A percentile compares a stretch with the other conserved stretches of the same genome.
These are phyloP conservation scores for Heliconius hortense DNA, from an alignment of 2,888 invertebrate genomes.

Conservation along the genomic window DNA sequence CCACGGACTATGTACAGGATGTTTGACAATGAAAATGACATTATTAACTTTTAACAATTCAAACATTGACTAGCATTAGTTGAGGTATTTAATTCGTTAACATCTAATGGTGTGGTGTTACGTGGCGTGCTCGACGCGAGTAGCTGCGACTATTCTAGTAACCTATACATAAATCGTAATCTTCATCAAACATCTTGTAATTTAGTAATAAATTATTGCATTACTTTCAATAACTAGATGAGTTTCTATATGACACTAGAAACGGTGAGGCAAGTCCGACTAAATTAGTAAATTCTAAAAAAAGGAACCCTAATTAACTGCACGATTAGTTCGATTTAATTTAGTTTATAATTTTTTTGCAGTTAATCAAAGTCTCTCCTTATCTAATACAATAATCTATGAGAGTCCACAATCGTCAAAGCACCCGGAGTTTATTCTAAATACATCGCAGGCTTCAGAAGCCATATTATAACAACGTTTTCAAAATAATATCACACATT, in stretches of 20 bases:
- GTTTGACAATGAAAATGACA: constrained; percentile 69
- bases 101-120: constrained; percentile 33
- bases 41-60: constrained; percentile 46
- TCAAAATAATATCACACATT: constrained; percentile 80
- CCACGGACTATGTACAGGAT: constrained; percentile 65
- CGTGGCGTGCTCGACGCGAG: constrained; percentile 49
- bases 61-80: constrained; percentile 37
- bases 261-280: constrained; percentile 67
- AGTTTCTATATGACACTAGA: constrained; percentile 54
- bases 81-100: constrained; percentile 50
- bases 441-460: constrained; percentile 79
- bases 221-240: constrained; percentile 54
- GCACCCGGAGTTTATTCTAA: constrained; percentile 81
- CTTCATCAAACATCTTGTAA: constrained; percentile 75
- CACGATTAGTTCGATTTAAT: constrained; percentile 42
- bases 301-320: constrained; percentile 64
- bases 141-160: constrained; percentile 40
- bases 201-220: constrained; percentile 57
- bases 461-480: constrained; percentile 71
- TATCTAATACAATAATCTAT: constrained; percentile 78
- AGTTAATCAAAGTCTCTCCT: constrained; percentile 44
- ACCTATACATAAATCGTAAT: constrained; percentile 38
- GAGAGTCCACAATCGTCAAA: constrained; percentile 81
- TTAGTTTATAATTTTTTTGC: constrained; percentile 34
- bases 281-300: constrained; percentile 77